Evolutionary conservation across 2,113 vertebrate genomes (phyloP).

Genomic region (Hemibagrus wyckioides): DNA sequence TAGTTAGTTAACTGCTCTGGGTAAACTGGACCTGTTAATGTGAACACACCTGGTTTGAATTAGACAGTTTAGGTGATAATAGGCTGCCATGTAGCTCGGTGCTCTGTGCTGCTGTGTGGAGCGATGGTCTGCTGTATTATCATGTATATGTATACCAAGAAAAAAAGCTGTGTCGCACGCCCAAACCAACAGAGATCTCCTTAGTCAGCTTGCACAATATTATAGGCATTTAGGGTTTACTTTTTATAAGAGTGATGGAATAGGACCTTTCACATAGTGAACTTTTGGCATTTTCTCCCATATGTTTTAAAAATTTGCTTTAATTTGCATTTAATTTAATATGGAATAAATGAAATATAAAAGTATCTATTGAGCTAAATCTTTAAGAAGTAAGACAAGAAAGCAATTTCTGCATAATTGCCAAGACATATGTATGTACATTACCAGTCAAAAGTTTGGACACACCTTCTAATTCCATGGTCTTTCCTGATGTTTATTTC

Average conservation of each 20-base stretch:
- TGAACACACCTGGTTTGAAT: not conserved
- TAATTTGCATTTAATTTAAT: not conserved
- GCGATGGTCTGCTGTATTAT: not conserved
- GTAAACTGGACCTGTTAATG: not conserved
- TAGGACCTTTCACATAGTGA: not conserved
- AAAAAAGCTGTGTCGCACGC: not conserved
- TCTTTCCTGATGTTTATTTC: too few relatives aligned
- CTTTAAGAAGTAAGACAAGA: not conserved
- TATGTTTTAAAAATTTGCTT: not conserved
- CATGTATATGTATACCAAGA: not conserved
- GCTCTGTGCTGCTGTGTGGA: not conserved
- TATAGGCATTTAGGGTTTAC: not conserved
- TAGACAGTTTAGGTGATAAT: not conserved
- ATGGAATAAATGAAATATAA: not conserved
- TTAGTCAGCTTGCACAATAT: not conserved
- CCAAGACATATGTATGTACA: too few relatives aligned
- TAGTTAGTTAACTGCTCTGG: not conserved
- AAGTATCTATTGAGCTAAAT: not conserved
- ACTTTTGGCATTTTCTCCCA: not conserved
- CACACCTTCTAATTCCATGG: too few relatives aligned
- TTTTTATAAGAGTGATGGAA: not conserved
- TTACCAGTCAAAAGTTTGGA: too few relatives aligned
- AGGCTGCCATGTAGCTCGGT: not conserved
- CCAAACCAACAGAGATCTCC: not conserved
- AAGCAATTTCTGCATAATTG: too few relatives aligned